phyloP scores from a whole-genome alignment of 2,113 vertebrate genomes.

The Xenus cinereus region DNA sequence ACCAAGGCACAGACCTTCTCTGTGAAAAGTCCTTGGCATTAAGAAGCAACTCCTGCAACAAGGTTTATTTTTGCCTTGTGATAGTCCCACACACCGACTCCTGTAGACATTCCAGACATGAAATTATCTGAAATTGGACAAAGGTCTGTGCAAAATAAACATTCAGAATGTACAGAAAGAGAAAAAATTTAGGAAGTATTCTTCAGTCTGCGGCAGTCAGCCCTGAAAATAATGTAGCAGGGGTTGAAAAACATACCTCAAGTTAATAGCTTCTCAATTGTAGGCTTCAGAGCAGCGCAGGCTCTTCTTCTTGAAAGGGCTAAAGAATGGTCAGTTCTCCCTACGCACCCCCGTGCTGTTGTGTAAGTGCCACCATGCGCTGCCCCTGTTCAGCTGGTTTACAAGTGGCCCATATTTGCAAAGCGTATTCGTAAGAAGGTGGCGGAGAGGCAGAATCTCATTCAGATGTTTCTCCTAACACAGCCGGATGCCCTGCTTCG shows the following conservation, averaged over 20 bases:
- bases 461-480: neutral
- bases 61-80: neutral
- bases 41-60: neutral
- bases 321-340: neutral
- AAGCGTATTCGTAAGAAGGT: neutral
- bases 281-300: neutral
- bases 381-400: neutral
- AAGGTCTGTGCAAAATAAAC: neutral
- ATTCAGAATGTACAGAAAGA: neutral
- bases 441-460: neutral
- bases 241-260: neutral
- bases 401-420: neutral
- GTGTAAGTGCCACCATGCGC: fast-evolving
- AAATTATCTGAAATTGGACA: slow-evolving; percentile 28
- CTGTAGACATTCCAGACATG: neutral
- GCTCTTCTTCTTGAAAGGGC: neutral
- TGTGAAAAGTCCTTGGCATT: neutral
- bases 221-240: neutral
- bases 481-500: neutral
- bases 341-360: neutral
- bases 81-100: neutral
- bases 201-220: neutral
- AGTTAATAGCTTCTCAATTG: neutral
- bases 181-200: neutral
- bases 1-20: neutral